Evolutionary conservation across 2,888 invertebrate species (phyloP).

Genomic region (Calameuta filiformis): DNA sequence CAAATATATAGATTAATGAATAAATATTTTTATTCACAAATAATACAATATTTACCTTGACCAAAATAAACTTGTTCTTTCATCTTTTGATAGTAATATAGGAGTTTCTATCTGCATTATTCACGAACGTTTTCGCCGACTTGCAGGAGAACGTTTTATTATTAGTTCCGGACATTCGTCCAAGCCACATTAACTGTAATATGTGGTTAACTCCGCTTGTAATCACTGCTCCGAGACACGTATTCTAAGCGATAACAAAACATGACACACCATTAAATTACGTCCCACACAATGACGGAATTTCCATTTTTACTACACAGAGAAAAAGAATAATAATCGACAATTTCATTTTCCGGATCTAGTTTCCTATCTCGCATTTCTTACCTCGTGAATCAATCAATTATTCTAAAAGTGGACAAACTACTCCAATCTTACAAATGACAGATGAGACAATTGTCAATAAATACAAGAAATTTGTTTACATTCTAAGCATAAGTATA

Average conservation of each 20-base stretch:
- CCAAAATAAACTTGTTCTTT: conserved; percentile 32
- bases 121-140: neutral
- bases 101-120: conserved; percentile 34
- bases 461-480: neutral
- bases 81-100: conserved; percentile 28
- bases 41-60: conserved; percentile 29
- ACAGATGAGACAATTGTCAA: neutral
- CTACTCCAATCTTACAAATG: neutral
- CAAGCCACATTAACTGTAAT: neutral
- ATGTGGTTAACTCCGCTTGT: neutral
- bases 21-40: neutral
- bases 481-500: too few species aligned
- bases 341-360: neutral
- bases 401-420: neutral
- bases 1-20: conserved; percentile 20
- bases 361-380: neutral
- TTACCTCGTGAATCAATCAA: neutral
- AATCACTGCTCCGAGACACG: neutral
- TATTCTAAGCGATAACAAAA: neutral
- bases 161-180: neutral
- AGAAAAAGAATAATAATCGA: neutral
- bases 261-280: neutral
- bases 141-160: neutral
- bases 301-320: neutral
- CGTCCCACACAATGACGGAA: neutral